A percentile compares a stretch with the other conserved stretches of the same genome.
phyloP scores from a whole-genome alignment of 2,113 vertebrate genomes.

The Piaya cayana region DNA sequence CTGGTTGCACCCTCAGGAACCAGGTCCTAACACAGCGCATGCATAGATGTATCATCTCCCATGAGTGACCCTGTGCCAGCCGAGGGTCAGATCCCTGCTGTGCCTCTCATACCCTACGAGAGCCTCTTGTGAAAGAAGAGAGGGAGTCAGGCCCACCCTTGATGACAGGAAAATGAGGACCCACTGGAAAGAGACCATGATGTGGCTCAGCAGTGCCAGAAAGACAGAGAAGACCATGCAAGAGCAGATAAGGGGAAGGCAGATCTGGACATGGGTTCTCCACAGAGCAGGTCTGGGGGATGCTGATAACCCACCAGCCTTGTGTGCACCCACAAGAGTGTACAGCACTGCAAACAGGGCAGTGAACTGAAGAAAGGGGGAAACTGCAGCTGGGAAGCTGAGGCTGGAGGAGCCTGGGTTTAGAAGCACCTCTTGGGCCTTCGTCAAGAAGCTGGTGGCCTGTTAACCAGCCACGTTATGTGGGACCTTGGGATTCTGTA shows the following conservation, averaged over 20 bases:
- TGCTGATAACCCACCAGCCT: background rate
- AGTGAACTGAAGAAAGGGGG: background rate
- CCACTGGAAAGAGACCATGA: background rate
- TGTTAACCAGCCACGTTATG: background rate
- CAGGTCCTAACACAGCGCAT: background rate
- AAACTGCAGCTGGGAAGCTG: background rate
- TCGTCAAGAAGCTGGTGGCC: background rate
- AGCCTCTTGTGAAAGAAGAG: background rate
- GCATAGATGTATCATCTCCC: background rate
- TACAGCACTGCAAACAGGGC: rapidly evolving
- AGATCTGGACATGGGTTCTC: background rate
- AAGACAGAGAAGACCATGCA: background rate
- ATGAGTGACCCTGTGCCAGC: background rate
- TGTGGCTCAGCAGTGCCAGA: background rate
- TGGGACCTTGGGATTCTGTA: background rate
- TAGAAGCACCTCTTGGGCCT: background rate
- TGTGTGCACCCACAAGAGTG: background rate
- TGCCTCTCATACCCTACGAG: background rate
- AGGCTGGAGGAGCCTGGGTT: background rate
- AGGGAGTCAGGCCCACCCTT: background rate
- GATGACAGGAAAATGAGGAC: background rate
- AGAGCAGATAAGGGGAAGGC: background rate
- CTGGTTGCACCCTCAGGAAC: background rate
- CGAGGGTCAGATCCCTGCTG: background rate
- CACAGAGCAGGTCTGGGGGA: background rate